A percentile compares a stretch with the other conserved stretches of the same genome.
phyloP scores from a whole-genome alignment of 2,113 vertebrate species.

The Seriola dumerili region DNA sequence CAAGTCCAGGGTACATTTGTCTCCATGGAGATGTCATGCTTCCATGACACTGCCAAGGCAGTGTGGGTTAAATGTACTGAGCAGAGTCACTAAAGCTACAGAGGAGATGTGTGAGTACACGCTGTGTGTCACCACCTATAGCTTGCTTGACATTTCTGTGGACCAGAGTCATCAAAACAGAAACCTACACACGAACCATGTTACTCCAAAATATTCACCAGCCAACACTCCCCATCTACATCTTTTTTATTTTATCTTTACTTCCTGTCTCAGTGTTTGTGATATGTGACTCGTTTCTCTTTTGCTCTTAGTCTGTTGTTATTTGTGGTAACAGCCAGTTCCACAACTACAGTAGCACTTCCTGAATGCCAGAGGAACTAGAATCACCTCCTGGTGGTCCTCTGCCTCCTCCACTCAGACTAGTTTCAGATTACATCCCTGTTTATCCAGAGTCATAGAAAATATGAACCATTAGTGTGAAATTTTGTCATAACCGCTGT shows the following conservation, averaged over 20 bases:
- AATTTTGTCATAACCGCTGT: too few species aligned
- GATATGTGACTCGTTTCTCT: too few species aligned
- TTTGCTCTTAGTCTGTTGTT: too few species aligned
- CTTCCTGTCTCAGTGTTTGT: not conserved
- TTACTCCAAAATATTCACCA: not conserved
- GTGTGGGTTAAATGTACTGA: conserved; percentile 2
- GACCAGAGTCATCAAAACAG: not conserved
- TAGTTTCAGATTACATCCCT: too few species aligned
- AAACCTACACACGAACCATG: not conserved
- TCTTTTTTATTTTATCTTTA: not conserved
- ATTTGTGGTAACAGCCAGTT: not conserved
- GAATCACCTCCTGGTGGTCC: too few species aligned
- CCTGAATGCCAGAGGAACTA: not conserved
- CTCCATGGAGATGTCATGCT: conserved; percentile 48
- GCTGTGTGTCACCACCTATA: conserved; percentile 2
- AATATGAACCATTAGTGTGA: too few species aligned
- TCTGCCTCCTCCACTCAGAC: too few species aligned
- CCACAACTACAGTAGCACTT: not conserved
- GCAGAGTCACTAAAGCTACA: conserved; percentile 9
- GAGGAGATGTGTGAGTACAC: not conserved
- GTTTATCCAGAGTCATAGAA: too few species aligned
- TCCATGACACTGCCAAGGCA: not conserved
- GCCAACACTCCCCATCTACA: not conserved
- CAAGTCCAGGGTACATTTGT: conserved; percentile 16
- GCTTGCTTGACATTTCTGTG: conserved; percentile 8